phyloP scores from a whole-genome alignment of 2,888 invertebrate genomes.

The Chloroclysta siterata region DNA sequence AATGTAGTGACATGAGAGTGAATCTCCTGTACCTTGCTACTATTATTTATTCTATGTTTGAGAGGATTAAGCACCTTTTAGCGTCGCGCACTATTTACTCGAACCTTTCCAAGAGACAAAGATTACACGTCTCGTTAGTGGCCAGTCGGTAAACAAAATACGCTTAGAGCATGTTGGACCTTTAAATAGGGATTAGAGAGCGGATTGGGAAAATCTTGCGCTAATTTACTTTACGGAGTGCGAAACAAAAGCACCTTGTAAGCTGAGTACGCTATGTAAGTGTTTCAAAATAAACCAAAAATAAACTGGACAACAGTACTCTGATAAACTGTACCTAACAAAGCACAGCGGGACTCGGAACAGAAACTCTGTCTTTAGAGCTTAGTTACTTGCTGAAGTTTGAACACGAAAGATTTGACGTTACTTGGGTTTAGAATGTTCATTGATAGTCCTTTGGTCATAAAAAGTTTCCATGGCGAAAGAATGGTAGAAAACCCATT shows the following conservation, averaged over 20 bases:
- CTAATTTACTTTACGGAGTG: slow-evolving; percentile 13
- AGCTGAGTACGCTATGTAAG: slow-evolving; percentile 1
- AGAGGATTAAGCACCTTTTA: slow-evolving; percentile 78
- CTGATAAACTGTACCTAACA: no score
- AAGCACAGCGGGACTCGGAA: no score
- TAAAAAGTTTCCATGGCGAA: no score
- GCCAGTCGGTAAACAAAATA: slow-evolving; percentile 35
- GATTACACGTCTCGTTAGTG: slow-evolving; percentile 61
- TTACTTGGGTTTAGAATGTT: no score
- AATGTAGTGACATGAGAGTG: slow-evolving; percentile 16
- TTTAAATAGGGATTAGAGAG: slow-evolving; percentile 28
- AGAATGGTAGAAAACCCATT: no score
- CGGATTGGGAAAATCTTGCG: slow-evolving; percentile 15
- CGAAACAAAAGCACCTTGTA: slow-evolving; percentile 1
- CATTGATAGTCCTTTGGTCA: no score
- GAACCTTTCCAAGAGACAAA: slow-evolving; percentile 56
- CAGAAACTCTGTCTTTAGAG: no score
- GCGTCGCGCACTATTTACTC: slow-evolving; percentile 76
- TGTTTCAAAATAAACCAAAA: background rate
- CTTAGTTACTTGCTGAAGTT: no score
- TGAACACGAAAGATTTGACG: no score
- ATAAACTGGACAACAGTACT: background rate
- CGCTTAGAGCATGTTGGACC: slow-evolving; percentile 28
- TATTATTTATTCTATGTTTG: slow-evolving; percentile 19
- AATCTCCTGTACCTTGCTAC: slow-evolving; percentile 5